phyloP scores from a whole-genome alignment of 2,113 vertebrate genomes.

The Laticauda laticaudata region DNA sequence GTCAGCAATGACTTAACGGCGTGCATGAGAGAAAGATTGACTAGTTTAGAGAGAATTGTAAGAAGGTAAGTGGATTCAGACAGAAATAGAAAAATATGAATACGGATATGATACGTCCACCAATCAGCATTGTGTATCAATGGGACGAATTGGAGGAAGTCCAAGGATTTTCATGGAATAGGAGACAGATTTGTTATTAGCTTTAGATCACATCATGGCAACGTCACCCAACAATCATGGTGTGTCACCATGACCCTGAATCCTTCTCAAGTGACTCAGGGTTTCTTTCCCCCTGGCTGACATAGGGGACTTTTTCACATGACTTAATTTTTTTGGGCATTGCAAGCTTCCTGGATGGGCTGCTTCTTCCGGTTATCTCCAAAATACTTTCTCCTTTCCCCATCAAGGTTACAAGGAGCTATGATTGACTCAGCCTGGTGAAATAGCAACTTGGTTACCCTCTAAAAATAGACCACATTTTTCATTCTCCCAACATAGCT shows the following conservation, averaged over 20 bases:
- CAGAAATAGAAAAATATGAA: background rate
- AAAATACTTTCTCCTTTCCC: constrained; percentile 27
- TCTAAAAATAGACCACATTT: constrained; percentile 70
- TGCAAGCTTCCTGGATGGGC: constrained; percentile 41
- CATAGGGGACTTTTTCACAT: background rate
- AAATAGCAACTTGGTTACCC: constrained; percentile 58
- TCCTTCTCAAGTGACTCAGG: constrained; percentile 47
- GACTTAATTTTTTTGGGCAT: constrained; percentile 38
- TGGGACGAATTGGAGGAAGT: background rate
- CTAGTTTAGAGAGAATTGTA: background rate
- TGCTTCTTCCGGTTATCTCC: background rate
- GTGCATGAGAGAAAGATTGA: background rate
- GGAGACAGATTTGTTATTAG: background rate
- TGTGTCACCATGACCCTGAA: background rate
- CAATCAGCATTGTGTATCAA: background rate
- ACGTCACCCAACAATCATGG: no score
- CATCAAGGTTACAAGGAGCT: constrained; percentile 42
- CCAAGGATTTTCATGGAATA: background rate
- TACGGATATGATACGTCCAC: no score
- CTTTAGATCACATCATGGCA: background rate
- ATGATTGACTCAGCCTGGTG: constrained; percentile 82
- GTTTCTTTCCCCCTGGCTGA: background rate
- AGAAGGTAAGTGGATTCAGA: background rate
- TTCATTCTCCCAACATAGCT: constrained; percentile 86
- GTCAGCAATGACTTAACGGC: background rate